Conservation (phyloP, 2,888 invertebrate species). For the Drosophila fulvimacula region DNA sequence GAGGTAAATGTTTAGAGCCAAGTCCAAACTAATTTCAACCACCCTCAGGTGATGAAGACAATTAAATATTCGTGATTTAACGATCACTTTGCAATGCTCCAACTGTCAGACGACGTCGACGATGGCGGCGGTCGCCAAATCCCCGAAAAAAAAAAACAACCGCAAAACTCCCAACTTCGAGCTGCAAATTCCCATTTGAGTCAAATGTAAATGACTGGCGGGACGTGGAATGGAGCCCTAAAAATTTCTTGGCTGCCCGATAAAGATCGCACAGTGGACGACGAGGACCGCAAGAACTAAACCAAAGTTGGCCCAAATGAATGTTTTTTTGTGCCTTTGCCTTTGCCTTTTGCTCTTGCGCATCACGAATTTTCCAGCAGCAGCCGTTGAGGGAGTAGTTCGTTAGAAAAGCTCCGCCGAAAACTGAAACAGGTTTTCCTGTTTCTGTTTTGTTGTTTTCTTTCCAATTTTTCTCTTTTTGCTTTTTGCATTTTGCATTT, state of each 20-base stretch:
- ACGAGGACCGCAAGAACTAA: conserved; percentile 51
- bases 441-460: conserved; percentile 16
- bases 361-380: conserved; percentile 78
- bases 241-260: conserved; percentile 63
- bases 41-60: conserved; percentile 85
- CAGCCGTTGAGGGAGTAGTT: conserved; percentile 40
- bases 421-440: conserved; percentile 76
- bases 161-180: conserved; percentile 29
- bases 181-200: conserved; percentile 61
- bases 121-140: conserved; percentile 34
- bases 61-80: conserved; percentile 85
- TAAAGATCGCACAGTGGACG: conserved; percentile 74
- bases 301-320: conserved; percentile 55
- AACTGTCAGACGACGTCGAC: conserved; percentile 63
- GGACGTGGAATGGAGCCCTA: conserved; percentile 66
- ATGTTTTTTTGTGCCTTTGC: conserved; percentile 18
- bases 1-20: conserved; percentile 69
- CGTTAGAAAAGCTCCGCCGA: conserved; percentile 43
- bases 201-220: conserved; percentile 75
- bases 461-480: conserved; percentile 2
- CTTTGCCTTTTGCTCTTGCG: conserved; percentile 37
- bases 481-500: conserved; percentile 56
- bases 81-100: conserved; percentile 83
- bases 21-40: conserved; percentile 81
- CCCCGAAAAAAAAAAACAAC: conserved; percentile 9